These are phyloP conservation scores for Leucophenga montana DNA, from an alignment of 2,888 invertebrate species.

Conservation along the genomic window DNA sequence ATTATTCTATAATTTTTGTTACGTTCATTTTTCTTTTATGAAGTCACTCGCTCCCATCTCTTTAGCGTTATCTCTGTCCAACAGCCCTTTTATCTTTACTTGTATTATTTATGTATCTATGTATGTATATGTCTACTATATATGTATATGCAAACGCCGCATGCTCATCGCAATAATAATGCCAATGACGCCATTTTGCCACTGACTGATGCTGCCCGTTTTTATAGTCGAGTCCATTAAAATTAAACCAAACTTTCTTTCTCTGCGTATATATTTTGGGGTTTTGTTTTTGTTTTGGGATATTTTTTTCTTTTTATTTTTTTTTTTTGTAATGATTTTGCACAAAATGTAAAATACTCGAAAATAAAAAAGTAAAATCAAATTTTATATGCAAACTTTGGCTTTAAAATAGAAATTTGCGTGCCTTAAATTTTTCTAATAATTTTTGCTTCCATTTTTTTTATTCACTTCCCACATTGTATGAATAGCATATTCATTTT, in stretches of 20 bases:
- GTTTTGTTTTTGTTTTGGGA: constrained; percentile 37
- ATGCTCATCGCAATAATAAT: constrained; percentile 12
- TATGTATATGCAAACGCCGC: neutral
- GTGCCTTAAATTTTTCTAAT: too few species aligned
- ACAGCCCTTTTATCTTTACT: too few species aligned
- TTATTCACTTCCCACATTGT: neutral
- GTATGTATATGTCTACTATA: too few species aligned
- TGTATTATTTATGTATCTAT: too few species aligned
- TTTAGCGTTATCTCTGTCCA: too few species aligned
- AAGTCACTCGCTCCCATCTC: neutral
- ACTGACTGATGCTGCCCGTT: constrained; percentile 22
- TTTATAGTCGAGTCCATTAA: constrained; percentile 62
- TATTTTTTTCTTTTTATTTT: constrained; percentile 47
- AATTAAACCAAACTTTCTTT: constrained; percentile 58
- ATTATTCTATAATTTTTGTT: constrained; percentile 17
- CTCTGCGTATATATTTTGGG: constrained; percentile 44
- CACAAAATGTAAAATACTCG: constrained; percentile 24
- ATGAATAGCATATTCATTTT: neutral
- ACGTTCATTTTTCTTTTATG: constrained; percentile 8
- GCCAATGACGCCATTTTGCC: constrained; percentile 45
- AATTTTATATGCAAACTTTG: neutral
- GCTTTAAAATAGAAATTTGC: too few species aligned
- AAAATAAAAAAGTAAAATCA: constrained; percentile 40
- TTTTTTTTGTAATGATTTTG: constrained; percentile 56
- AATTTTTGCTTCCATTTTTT: too few species aligned